These are phyloP conservation scores for Ennomos fuscantarius DNA, from an alignment of 2,888 invertebrate species.

Conservation along the genomic window DNA sequence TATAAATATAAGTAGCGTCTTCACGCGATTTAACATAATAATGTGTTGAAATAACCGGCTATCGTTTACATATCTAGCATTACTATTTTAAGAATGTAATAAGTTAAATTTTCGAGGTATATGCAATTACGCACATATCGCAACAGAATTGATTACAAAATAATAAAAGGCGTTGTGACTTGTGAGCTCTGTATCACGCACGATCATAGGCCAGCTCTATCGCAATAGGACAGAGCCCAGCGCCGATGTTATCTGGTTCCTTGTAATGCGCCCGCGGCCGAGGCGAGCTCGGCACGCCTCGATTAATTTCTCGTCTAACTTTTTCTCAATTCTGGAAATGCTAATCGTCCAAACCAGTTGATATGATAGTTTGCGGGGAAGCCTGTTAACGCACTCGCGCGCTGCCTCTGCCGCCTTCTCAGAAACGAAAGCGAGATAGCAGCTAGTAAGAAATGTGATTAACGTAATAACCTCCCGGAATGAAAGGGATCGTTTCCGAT, in stretches of 20 bases:
- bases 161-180: slow-evolving; percentile 10
- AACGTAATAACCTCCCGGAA: slow-evolving; percentile 81
- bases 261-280: slow-evolving; percentile 16
- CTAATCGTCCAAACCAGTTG: slow-evolving; percentile 76
- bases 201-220: slow-evolving; percentile 13
- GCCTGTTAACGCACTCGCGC: slow-evolving; percentile 57
- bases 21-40: no score
- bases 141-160: slow-evolving; percentile 26
- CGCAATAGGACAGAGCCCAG: slow-evolving; percentile 24
- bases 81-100: slow-evolving; percentile 8
- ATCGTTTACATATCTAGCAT: not conserved
- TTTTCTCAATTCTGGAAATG: slow-evolving; percentile 76
- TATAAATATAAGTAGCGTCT: slow-evolving; percentile 15
- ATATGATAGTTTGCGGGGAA: slow-evolving; percentile 78
- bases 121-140: not conserved
- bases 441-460: slow-evolving; percentile 79
- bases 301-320: slow-evolving; percentile 49
- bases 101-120: not conserved
- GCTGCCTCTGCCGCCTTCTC: slow-evolving; percentile 56
- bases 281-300: slow-evolving; percentile 15
- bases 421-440: slow-evolving; percentile 81
- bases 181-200: slow-evolving; percentile 3
- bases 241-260: slow-evolving; percentile 26
- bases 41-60: no score
- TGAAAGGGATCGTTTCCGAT: slow-evolving; percentile 69